phyloP scores from a whole-genome alignment of 2,797 vertebrate species.

The Paramormyrops hopkinsi region DNA sequence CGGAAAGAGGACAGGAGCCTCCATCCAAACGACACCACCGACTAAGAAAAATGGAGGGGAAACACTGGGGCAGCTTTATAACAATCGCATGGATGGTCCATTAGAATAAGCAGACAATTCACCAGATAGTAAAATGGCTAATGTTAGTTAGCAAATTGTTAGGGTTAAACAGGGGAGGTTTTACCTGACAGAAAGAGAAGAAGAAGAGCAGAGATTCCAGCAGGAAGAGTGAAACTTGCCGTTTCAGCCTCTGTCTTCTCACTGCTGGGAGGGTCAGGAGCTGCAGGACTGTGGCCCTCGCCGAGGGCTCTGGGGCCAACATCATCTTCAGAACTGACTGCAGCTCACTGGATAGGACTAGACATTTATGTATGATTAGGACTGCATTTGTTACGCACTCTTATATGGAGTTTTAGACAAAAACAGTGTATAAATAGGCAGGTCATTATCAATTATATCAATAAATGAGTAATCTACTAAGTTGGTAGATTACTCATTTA shows the following conservation, averaged over 20 bases:
- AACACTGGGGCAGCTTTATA: not conserved
- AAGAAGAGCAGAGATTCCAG: constrained; percentile 50
- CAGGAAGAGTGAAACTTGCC: constrained; percentile 48
- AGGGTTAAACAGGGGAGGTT: not conserved
- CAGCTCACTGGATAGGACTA: constrained; percentile 72
- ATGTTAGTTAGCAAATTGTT: not conserved
- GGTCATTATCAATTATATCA: not conserved
- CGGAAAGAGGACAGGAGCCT: constrained; percentile 50
- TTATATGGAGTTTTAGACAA: not conserved
- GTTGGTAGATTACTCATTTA: too few species aligned
- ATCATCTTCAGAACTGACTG: constrained; percentile 69
- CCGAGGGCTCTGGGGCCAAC: constrained; percentile 66
- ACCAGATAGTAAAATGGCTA: not conserved
- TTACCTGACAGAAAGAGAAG: constrained; percentile 55
- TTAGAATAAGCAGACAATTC: not conserved
- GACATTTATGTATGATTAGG: not conserved
- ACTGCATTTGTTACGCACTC: not conserved
- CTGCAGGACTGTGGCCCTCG: constrained; percentile 64
- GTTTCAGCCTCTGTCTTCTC: constrained; percentile 56
- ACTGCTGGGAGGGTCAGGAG: constrained; percentile 61
- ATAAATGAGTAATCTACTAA: not conserved
- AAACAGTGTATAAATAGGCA: not conserved
- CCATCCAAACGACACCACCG: constrained; percentile 44
- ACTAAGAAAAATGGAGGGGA: constrained; percentile 36
- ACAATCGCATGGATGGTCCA: not conserved